These are phyloP conservation scores for Eucera pruinosa DNA, from an alignment of 2,888 invertebrate species.

Conservation along the genomic window DNA sequence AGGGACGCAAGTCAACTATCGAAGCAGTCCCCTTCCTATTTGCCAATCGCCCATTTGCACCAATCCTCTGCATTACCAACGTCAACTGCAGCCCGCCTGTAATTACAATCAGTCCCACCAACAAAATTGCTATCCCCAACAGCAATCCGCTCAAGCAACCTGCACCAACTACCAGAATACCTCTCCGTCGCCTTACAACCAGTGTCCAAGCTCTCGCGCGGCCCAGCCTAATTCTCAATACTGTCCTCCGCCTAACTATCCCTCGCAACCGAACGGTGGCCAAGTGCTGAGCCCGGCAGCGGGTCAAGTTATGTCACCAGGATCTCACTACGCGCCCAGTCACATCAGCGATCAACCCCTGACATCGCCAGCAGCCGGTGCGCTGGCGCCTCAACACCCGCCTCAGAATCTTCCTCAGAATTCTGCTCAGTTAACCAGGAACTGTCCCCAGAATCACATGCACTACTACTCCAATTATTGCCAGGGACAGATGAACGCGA, in stretches of 20 bases:
- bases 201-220: conserved; percentile 79
- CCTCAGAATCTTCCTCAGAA: conserved; percentile 79
- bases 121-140: conserved; percentile 76
- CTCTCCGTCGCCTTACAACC: conserved; percentile 77
- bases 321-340: conserved; percentile 79
- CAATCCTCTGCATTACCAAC: conserved; percentile 80
- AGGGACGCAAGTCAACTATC: conserved; percentile 77
- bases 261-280: conserved; percentile 68
- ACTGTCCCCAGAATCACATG: conserved; percentile 76
- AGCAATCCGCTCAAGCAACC: conserved; percentile 66
- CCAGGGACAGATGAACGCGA: conserved; percentile 70
- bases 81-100: conserved; percentile 71
- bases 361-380: conserved; percentile 82
- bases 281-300: conserved; percentile 73
- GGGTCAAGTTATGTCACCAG: conserved; percentile 81
- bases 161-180: conserved; percentile 74
- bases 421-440: conserved; percentile 80
- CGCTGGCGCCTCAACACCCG: conserved; percentile 79
- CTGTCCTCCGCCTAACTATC: conserved; percentile 78
- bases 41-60: conserved; percentile 82
- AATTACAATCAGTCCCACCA: conserved; percentile 76
- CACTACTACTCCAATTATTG: conserved; percentile 79
- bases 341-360: conserved; percentile 81
- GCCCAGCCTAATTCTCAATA: conserved; percentile 76
- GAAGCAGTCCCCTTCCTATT: conserved; percentile 80